These are phyloP conservation scores for Rhinella marina DNA, from an alignment of 2,797 vertebrate species.

Conservation along the genomic window DNA sequence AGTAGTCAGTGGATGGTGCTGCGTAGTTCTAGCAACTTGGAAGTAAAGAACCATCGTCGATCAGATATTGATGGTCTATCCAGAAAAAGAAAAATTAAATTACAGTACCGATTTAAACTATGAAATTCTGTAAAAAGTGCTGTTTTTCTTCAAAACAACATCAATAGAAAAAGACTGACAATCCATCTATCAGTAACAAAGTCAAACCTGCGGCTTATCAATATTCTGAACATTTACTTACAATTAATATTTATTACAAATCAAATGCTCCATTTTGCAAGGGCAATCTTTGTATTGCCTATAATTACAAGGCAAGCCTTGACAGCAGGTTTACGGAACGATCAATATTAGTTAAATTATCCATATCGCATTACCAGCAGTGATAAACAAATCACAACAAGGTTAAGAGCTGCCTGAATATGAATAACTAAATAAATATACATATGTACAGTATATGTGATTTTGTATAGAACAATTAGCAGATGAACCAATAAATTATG, in stretches of 20 bases:
- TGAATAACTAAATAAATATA: constrained; percentile 32
- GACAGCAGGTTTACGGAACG: constrained; percentile 22
- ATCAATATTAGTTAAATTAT: constrained; percentile 50
- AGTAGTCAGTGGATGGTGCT: too few relatives aligned
- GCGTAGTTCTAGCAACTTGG: too few relatives aligned
- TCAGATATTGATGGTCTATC: too few relatives aligned
- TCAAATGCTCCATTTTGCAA: constrained; percentile 29
- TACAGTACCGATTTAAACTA: too few relatives aligned
- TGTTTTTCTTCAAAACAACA: not conserved
- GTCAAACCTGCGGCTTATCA: not conserved
- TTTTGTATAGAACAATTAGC: constrained; percentile 47
- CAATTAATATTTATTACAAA: constrained; percentile 39
- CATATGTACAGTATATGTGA: constrained; percentile 25
- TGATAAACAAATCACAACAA: constrained; percentile 39
- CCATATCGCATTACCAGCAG: constrained; percentile 36
- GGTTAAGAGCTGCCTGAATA: constrained; percentile 17
- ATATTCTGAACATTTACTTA: constrained; percentile 10
- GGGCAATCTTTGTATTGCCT: constrained; percentile 25
- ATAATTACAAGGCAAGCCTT: constrained; percentile 36
- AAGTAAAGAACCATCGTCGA: too few relatives aligned
- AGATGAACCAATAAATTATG: constrained; percentile 58
- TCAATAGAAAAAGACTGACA: not conserved
- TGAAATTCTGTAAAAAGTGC: not conserved
- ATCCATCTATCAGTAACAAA: not conserved
- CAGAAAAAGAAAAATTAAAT: too few relatives aligned